phyloP scores from a whole-genome alignment of 2,113 vertebrate species.

The Rhea pennata region DNA sequence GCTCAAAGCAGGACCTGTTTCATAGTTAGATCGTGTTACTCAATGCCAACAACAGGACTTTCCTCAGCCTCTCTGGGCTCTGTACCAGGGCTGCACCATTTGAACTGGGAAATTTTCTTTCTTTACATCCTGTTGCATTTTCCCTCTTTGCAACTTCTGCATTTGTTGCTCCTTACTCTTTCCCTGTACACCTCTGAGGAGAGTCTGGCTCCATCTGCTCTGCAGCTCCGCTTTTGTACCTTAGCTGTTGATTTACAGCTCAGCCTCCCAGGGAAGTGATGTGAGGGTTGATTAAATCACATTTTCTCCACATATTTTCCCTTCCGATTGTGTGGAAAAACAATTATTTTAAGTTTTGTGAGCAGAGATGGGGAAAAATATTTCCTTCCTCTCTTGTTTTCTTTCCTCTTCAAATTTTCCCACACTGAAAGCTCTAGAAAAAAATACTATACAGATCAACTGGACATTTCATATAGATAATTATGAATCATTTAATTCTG shows the following conservation, averaged over 20 bases:
- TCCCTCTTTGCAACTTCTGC: background rate
- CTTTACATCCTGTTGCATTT: background rate
- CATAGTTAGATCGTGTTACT: background rate
- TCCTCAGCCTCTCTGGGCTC: background rate
- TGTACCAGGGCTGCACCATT: background rate
- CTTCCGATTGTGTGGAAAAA: background rate
- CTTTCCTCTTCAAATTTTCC: background rate
- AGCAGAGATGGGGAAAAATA: background rate
- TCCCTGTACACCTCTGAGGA: background rate
- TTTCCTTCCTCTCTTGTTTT: background rate
- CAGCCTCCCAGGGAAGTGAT: background rate
- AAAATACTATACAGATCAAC: background rate
- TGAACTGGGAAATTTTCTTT: accelerated
- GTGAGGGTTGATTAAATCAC: background rate
- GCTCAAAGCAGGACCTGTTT: background rate
- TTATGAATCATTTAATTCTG: background rate
- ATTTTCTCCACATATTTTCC: background rate
- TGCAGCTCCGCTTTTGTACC: background rate
- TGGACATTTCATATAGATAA: background rate
- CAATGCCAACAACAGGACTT: background rate
- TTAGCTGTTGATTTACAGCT: background rate
- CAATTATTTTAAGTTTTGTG: background rate
- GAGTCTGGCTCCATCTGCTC: background rate
- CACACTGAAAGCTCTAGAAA: background rate
- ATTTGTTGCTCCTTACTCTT: background rate